A percentile compares a stretch with the other conserved stretches of the same genome.
Conservation (phyloP, 2,113 vertebrate species). For the Neodontobutis hainanensis region DNA sequence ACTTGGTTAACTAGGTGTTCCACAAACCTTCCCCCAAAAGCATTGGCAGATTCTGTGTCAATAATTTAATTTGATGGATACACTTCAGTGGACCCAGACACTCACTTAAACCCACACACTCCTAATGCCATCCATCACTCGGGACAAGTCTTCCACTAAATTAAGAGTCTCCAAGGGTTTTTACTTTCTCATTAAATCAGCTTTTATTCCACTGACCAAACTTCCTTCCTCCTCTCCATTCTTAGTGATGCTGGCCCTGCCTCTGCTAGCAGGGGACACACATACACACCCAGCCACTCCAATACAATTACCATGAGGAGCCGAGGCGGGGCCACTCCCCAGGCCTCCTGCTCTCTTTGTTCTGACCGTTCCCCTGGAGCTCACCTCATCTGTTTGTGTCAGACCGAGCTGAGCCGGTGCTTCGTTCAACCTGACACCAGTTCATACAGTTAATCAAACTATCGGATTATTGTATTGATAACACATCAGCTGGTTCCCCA, state of each 20-base stretch:
- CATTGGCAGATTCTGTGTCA: background rate
- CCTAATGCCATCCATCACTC: slow-evolving; percentile 28
- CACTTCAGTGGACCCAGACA: background rate
- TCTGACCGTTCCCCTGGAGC: slow-evolving; percentile 45
- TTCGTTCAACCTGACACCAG: slow-evolving; percentile 48
- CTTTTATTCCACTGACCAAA: slow-evolving; percentile 60
- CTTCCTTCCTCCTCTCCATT: slow-evolving; percentile 74
- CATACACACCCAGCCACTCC: slow-evolving; percentile 20
- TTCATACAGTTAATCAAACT: slow-evolving; percentile 51
- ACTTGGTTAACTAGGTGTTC: too few species aligned
- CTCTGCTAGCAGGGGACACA: slow-evolving; percentile 54
- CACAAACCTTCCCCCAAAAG: background rate
- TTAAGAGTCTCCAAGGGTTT: slow-evolving; percentile 41
- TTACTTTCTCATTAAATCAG: slow-evolving; percentile 57
- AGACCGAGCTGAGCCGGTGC: slow-evolving; percentile 44
- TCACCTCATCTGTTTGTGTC: slow-evolving; percentile 68
- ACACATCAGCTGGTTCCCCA: slow-evolving; percentile 42
- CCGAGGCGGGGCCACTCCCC: slow-evolving; percentile 42
- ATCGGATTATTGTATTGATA: slow-evolving; percentile 60
- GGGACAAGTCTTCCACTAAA: slow-evolving; percentile 30
- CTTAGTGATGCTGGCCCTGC: slow-evolving; percentile 68
- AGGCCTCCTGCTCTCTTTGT: slow-evolving; percentile 47
- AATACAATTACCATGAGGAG: slow-evolving; percentile 52
- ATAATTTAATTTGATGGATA: slow-evolving; percentile 8
- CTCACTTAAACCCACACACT: slow-evolving; percentile 9